A percentile compares a stretch with the other conserved stretches of the same genome.
These are phyloP conservation scores for Pteruthius melanotis DNA, from an alignment of 2,113 vertebrate genomes.

Conservation along the genomic window DNA sequence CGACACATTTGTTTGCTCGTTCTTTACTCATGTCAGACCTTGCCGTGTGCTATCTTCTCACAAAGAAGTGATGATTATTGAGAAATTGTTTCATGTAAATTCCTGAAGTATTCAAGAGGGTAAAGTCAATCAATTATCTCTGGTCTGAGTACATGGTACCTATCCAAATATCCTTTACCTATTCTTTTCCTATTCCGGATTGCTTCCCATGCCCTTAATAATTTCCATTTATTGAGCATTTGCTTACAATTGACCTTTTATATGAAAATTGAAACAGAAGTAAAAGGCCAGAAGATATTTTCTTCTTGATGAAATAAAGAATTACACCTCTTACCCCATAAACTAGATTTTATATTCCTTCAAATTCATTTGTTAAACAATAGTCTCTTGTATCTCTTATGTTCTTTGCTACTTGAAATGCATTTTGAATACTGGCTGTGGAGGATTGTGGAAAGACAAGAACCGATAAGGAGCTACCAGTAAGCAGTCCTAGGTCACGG, in stretches of 20 bases:
- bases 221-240: not conserved
- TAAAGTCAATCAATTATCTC: not conserved
- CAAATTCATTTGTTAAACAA: not conserved
- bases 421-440: not conserved
- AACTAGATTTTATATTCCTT: not conserved
- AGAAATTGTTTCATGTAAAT: not conserved
- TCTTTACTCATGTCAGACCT: not conserved
- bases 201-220: not conserved
- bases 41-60: not conserved
- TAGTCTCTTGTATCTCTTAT: not conserved
- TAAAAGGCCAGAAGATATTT: not conserved
- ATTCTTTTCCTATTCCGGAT: not conserved
- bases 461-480: not conserved
- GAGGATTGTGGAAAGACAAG: not conserved
- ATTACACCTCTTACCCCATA: not conserved
- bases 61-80: not conserved
- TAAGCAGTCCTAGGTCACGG: not conserved
- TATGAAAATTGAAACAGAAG: not conserved
- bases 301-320: not conserved
- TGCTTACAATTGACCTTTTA: not conserved
- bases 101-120: not conserved
- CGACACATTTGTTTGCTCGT: not conserved
- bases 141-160: not conserved
- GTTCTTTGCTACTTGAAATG: not conserved
- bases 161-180: not conserved